Percentiles rank a stretch among this genome's conserved stretches.
These are phyloP conservation scores for Chironomus tepperi DNA, from an alignment of 1,140 invertebrate genomes.

Conservation along the genomic window DNA sequence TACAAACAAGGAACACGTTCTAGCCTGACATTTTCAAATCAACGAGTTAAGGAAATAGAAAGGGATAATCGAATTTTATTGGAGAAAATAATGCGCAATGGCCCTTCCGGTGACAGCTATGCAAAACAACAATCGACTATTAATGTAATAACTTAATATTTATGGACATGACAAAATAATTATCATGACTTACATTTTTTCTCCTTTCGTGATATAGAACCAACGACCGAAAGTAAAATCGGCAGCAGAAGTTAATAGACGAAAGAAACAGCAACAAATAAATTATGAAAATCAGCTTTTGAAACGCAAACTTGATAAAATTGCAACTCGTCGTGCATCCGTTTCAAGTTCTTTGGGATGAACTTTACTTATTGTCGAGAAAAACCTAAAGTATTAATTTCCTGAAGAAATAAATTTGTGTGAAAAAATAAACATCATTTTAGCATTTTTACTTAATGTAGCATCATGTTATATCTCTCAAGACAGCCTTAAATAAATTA, in stretches of 20 bases:
- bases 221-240: not conserved
- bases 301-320: not conserved
- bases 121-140: too few species aligned
- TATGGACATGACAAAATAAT: too few species aligned
- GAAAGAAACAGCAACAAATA: not conserved
- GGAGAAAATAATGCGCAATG: not conserved
- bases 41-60: not conserved
- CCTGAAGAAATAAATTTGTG: not conserved
- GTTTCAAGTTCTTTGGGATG: not conserved
- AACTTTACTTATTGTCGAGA: too few species aligned
- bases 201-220: not conserved
- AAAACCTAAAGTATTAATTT: not conserved
- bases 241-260: conserved; percentile 1
- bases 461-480: too few species aligned
- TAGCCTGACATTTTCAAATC: conserved; percentile 8
- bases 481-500: too few species aligned
- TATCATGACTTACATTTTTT: too few species aligned
- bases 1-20: not conserved
- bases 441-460: too few species aligned
- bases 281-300: not conserved
- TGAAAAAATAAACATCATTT: not conserved
- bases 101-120: not conserved
- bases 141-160: too few species aligned
- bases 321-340: conserved; percentile 13
- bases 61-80: not conserved